These are phyloP conservation scores for Anarhynchus alexandrinus DNA, from an alignment of 2,113 vertebrate species.

Conservation along the genomic window DNA sequence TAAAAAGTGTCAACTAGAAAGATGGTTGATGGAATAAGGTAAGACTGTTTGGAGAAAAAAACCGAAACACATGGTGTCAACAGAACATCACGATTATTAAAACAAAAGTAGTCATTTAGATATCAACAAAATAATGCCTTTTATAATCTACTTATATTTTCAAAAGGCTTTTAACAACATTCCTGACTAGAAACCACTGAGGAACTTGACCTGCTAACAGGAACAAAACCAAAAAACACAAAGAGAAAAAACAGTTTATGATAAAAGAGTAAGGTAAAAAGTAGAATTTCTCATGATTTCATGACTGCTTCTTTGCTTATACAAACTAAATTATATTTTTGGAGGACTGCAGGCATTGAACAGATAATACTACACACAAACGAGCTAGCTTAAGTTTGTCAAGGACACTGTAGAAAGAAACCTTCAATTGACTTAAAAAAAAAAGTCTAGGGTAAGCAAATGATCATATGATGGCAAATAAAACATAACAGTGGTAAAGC, in stretches of 20 bases:
- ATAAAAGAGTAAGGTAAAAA: neutral
- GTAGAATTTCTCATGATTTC: neutral
- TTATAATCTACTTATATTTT: neutral
- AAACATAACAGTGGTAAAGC: neutral
- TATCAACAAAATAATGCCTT: neutral
- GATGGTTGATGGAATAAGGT: neutral
- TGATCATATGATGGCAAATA: neutral
- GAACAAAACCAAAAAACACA: neutral
- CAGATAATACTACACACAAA: neutral
- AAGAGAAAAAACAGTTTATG: neutral
- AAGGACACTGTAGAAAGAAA: neutral
- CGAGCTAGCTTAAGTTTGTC: neutral
- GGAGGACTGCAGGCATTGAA: neutral
- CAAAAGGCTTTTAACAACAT: neutral
- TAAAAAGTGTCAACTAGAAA: neutral
- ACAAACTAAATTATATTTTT: neutral
- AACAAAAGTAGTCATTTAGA: neutral
- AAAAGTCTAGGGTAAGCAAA: neutral
- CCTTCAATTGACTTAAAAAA: neutral
- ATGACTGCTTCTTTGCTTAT: neutral
- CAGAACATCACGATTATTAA: neutral
- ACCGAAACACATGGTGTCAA: neutral
- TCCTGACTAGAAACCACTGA: neutral
- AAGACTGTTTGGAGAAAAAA: neutral
- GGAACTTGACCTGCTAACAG: neutral